Evolutionary conservation across 1,140 invertebrate species (phyloP), one percentile per base, ranked within the genome.

Genomic region (Kradibia gibbosae): DNA sequence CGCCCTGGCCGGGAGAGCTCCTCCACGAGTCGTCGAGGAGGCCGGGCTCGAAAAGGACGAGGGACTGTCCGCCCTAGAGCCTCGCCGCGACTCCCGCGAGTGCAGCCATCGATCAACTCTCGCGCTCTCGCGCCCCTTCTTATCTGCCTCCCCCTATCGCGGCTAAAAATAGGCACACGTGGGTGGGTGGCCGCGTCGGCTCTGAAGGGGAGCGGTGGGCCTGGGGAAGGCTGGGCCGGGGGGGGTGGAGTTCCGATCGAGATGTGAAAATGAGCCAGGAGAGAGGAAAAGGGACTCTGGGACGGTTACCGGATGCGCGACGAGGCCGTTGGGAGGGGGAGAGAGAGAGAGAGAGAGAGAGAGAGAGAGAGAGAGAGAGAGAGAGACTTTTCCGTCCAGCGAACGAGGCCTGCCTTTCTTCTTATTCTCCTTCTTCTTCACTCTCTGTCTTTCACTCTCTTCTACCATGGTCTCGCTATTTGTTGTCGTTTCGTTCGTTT

Each of bases 281-380:
- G 22, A 70, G 20, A 20, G 4, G 3, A 20, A 5, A 17, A 36
- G 8, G 62, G 3, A n/a, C n/a, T 22, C 3, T 25, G 36, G 42
- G 31, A 50, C 25, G 42, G 45, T 31, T 72, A 72, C 42, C n/a
- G 70, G 70, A 50, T 50, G 70, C 70, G 15, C 70, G 25, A 72
- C 20, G 53, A 20, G 15, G 45, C 17, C 42, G 39, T n/a, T n/a
- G n/a, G n/a, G n/a, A n/a, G n/a, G n/a, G n/a, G n/a, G n/a, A n/a
- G n/a, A n/a, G n/a, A n/a, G n/a, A n/a, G n/a, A n/a, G n/a, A n/a
- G n/a, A n/a, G n/a, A n/a, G n/a, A n/a, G n/a, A n/a, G n/a, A n/a
- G n/a, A n/a, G n/a, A n/a, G n/a, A n/a, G n/a, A n/a, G n/a, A n/a
- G n/a, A n/a, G n/a, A n/a, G n/a, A n/a, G n/a, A n/a, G n/a, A n/a